Evolutionary conservation across 2,888 invertebrate species (phyloP), one percentile per base, ranked within the genome.

Genomic region (Cosmia trapezina): DNA sequence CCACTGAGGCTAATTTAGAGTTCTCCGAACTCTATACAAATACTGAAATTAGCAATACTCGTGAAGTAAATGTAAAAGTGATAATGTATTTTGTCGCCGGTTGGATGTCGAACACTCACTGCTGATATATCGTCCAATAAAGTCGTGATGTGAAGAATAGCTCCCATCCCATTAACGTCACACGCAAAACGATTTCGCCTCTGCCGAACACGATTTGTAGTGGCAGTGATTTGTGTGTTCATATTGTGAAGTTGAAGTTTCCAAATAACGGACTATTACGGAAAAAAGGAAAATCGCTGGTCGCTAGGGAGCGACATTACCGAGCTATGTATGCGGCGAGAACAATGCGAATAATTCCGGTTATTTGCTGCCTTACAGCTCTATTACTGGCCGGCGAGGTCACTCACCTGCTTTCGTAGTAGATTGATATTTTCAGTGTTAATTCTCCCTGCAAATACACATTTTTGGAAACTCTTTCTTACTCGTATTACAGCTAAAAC

Each of bases 131-230:
- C 81, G 91, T 89, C 90, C 93, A 94, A 94, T 94, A 94, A 93
- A 93, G 90, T 89, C 88, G 87, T 90, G 91, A 93, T 91, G 93
- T 92, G 93, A 94, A 92, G 92, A 93, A 94, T 93, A 91, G 93
- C 89, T 87, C 87, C 88, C 88, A 91, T 93, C 91, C 93, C 92
- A 94, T 94, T 94, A 93, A 93, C 90, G 94, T 94, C 94, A 90
- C 90, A 87, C 88, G 89, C 94, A 94, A 91, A 93, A 89, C 93
- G 91, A 91, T 92, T 89, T 89, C 86, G 87, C 86, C 86, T 87
- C 87, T 87, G 88, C 89, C 88, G 88, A 90, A 90, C 86, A 84
- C 91, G 91, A 92, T 94, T 93, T 93, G 94, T 92, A 89, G 89
- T 89, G 91, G 86, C 90, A 89, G 87, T 91, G 92, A 94, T 94